Evolutionary conservation across 1,140 invertebrate genomes (phyloP).

Genomic region (roundworm (Caenorhabditis elegans)): WBcel235 BX284604.4:13741501-13742000

Average conservation of each 20-base stretch:
- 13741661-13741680: constrained; percentile 49
- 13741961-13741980: constrained; percentile 68
- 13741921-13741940: constrained; percentile 68
- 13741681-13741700: too few relatives aligned
- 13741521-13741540: constrained; percentile 36
- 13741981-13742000: constrained; percentile 41
- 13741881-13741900: too few relatives aligned
- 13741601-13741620: constrained; percentile 49
- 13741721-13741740: too few relatives aligned
- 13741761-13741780: constrained; percentile 30
- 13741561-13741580: constrained; percentile 25
- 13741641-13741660: constrained; percentile 46
- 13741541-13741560: constrained; percentile 21
- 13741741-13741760: neutral
- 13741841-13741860: constrained; percentile 74
- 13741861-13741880: constrained; percentile 70
- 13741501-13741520: constrained; percentile 43
- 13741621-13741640: constrained; percentile 58
- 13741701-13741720: too few relatives aligned
- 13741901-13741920: too few relatives aligned
- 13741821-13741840: constrained; percentile 74
- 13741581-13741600: constrained; percentile 50
- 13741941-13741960: constrained; percentile 71
- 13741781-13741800: constrained; percentile 57
- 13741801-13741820: constrained; percentile 71